Evolutionary conservation across 2,113 vertebrate species (phyloP), one percentile per base, ranked within the genome.

Genomic region (Microcebus lehilahytsara): DNA sequence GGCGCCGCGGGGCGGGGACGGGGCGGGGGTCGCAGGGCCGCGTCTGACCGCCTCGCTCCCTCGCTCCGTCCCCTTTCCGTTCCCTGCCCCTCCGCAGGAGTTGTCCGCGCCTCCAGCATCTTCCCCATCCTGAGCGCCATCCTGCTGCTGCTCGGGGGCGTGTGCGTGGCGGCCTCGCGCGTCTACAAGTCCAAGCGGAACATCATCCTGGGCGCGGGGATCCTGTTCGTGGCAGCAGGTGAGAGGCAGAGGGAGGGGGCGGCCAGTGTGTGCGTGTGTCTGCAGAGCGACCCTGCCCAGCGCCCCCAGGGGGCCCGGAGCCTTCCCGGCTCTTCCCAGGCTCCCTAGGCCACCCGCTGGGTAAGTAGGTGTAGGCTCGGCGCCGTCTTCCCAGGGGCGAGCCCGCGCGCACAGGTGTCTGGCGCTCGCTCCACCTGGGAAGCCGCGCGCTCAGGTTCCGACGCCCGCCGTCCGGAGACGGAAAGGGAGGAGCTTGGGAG

Each of bases 51-150:
- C 85, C 67, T 88, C 62, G 71, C 13, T 9, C 80, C 83, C 42
- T 40, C 34, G 58, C 11, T 4, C 49, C 25, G 6, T 25, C 30
- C 30, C 2, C 40, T 17, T 20, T 62, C 53, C 40, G 37, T 14
- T 30, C 58, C 34, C 58, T 34, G 9, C 51, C 60, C 53, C 46
- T 81, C 79, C 17, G 67, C 97, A 99, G 99, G 99, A 62, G 99
- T 99, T 40, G 99, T 99, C 94, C 98, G 99, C 78, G 99, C 99
- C 97, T 99, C 99, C 97, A 99, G 99, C 98, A 99, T 99, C 98
- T 99, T 99, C 98, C 99, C 99, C 9, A 99, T 99, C 98, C 99
- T 99, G 97, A 99, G 99, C 96, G 99, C 99, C 85, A 99, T 99
- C 96, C 98, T 99, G 97, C 98, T 99, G 98, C 98, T 99, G 95